phyloP scores from a whole-genome alignment of 2,797 vertebrate species.

The Liparis tanakae region DNA sequence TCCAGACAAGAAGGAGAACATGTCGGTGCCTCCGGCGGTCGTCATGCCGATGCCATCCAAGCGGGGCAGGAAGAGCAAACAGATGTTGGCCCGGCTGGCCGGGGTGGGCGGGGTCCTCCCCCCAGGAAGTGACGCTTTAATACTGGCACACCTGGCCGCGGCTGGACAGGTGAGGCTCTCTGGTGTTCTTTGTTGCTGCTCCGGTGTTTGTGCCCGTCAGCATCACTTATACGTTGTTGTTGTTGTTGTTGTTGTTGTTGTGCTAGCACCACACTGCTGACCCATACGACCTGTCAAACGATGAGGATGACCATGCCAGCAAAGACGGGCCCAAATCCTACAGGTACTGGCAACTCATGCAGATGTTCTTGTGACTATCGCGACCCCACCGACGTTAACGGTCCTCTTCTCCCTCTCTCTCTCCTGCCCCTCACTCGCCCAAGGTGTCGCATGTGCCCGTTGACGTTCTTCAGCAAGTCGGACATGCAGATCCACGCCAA shows the following conservation, averaged over 20 bases:
- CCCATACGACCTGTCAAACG: slow-evolving; percentile 94
- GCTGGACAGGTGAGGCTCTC: slow-evolving; percentile 78
- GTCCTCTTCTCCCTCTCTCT: slow-evolving; percentile 23
- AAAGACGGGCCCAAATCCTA: slow-evolving; percentile 96
- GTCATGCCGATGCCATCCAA: slow-evolving; percentile 84
- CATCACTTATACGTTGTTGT: not conserved
- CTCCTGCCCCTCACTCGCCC: not conserved
- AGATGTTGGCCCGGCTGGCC: slow-evolving; percentile 81
- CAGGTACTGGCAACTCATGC: slow-evolving; percentile 78
- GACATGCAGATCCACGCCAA: slow-evolving; percentile 99
- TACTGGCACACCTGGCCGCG: slow-evolving; percentile 84
- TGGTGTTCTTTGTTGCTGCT: not conserved
- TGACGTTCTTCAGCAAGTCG: slow-evolving; percentile 99
- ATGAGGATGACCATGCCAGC: slow-evolving; percentile 91
- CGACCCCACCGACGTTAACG: not conserved
- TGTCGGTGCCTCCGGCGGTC: slow-evolving; percentile 71
- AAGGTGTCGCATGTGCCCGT: slow-evolving; percentile 98
- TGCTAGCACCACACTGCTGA: slow-evolving; percentile 83
- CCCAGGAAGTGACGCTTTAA: slow-evolving; percentile 82
- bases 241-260: slow-evolving; percentile 27
- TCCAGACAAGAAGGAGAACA: slow-evolving; percentile 83
- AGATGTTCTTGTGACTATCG: not conserved
- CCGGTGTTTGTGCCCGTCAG: not conserved
- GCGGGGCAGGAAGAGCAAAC: slow-evolving; percentile 94
- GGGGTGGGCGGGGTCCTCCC: slow-evolving; percentile 82